Evolutionary conservation across 2,113 vertebrate species (phyloP), one percentile per base, ranked within the genome.

Genomic region (Ia io): DNA sequence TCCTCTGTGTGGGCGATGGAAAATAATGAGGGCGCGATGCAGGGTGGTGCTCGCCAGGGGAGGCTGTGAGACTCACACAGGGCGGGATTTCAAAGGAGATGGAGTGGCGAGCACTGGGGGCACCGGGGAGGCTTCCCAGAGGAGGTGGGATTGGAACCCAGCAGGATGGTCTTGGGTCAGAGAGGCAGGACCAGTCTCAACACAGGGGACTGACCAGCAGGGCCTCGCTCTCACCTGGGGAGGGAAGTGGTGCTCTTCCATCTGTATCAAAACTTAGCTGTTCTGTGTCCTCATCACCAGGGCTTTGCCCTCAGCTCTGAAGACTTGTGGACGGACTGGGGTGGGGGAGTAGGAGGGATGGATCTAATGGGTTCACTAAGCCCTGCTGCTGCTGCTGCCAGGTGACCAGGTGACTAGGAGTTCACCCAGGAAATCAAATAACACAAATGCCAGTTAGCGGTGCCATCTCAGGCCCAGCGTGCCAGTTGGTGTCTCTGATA

Each of bases 281-380:
- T 35, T 22, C n/a, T 61, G 0, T 14, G 12, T 14, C 40, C 49
- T 37, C 2, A 7, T 73, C 22, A 10, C 28, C 40, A 28, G 17
- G 23, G 35, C 51, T 69, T 20, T 28, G 32, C 32, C 79, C 92
- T 93, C 35, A 20, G 22, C 59, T 67, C 4, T 44, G 2, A 18
- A 53, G 10, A 22, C 17, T 51, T 20, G n/a, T 37, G 37, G 37
- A 37, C 37, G 37, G 37, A 37, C 37, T n/a, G 35, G 5, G 0
- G 0, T 0, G 8, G 16, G 4, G 22, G 0, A 5, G 9, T 0
- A 5, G 9, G 23, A 1, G 51, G 51, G 51, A 7, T 20, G 20
- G 35, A 1, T 4, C 1, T 2, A 9, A 23, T 28, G 22, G 16
- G 7, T n/a, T 74, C 22, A 37, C 49, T 18, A 35, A 73, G 42